Evolutionary conservation across 2,888 invertebrate species (phyloP), one percentile per base, ranked within the genome.

Genomic region (Cephus spinipes): DNA sequence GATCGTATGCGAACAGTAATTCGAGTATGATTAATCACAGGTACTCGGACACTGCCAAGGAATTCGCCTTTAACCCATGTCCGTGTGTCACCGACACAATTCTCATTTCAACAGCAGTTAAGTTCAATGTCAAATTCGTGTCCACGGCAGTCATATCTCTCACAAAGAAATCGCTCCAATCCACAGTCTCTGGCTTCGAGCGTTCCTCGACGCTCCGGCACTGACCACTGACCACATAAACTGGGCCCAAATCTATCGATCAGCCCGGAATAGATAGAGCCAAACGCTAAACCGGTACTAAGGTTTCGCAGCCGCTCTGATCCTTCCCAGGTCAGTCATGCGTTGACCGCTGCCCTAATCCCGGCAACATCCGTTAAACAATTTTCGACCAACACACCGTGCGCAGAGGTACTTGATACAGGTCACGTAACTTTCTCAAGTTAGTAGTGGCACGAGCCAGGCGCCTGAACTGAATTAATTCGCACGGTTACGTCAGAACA

Each of bases 381-480:
- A 23, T 55, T 55, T 55, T 55, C 55, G 23, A 55, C 31, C 71
- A 75, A 79, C 79, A 77, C 81, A 79, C 15, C 71, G 31, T 15
- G 76, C 79, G 80, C 76, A 83, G 80, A 83, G 82, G 80, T 80
- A 83, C 85, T 83, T 84, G 83, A 85, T 86, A 85, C 87, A 84
- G 85, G 86, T 85, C 85, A 82, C 83, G 85, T 85, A 86, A 88
- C 87, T 89, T 88, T 89, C 86, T 85, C 88, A 83, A 83, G 82
- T 81, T 77, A 73, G 79, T 79, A 83, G 76, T 74, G 80, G 81
- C 82, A 82, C 83, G 83, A 84, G 87, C 83, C 85, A 82, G 83
- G 82, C 84, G 84, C 85, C 85, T 81, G 80, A 82, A 80, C 84
- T 83, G 86, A 89, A 89, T 89, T 87, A 87, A 89, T 89, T 90